These are phyloP conservation scores for Sinohyriopsis cumingii DNA, from an alignment of 2,888 invertebrate genomes.

Conservation along the genomic window DNA sequence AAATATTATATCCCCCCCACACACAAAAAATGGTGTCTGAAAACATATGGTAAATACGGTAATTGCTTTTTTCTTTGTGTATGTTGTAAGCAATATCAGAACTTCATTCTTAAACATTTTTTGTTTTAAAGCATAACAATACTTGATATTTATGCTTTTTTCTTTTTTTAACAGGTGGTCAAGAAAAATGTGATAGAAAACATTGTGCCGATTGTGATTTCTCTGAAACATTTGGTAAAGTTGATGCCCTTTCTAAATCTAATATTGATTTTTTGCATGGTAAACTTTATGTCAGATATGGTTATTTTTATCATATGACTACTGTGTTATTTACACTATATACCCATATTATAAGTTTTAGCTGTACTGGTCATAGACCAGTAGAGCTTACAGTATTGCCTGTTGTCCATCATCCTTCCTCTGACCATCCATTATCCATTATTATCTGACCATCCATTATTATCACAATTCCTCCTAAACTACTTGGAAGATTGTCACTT, in stretches of 20 bases:
- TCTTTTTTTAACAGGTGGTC: constrained; percentile 70
- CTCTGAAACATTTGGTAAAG: constrained; percentile 76
- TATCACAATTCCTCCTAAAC: too few species aligned
- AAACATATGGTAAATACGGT: too few species aligned
- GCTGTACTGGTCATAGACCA: too few species aligned
- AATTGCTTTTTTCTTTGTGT: not conserved
- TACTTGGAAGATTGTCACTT: too few species aligned
- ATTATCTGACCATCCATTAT: too few species aligned
- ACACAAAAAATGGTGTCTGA: too few species aligned
- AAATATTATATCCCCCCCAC: too few species aligned
- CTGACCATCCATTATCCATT: too few species aligned
- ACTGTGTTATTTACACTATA: too few species aligned
- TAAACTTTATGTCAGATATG: not conserved
- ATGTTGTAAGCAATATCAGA: not conserved
- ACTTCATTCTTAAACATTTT: not conserved
- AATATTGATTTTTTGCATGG: not conserved
- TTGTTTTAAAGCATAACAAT: not conserved
- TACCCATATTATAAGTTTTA: too few species aligned
- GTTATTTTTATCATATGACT: not conserved
- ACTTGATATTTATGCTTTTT: not conserved
- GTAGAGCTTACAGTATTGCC: too few species aligned
- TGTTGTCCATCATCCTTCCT: too few species aligned
- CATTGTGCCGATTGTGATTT: constrained; percentile 79
- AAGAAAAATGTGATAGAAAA: constrained; percentile 80
- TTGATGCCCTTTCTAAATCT: not conserved